Evolutionary conservation across 1,140 invertebrate species (phyloP), one percentile per base, ranked within the genome.

Genomic region (Olivierus martensii): DNA sequence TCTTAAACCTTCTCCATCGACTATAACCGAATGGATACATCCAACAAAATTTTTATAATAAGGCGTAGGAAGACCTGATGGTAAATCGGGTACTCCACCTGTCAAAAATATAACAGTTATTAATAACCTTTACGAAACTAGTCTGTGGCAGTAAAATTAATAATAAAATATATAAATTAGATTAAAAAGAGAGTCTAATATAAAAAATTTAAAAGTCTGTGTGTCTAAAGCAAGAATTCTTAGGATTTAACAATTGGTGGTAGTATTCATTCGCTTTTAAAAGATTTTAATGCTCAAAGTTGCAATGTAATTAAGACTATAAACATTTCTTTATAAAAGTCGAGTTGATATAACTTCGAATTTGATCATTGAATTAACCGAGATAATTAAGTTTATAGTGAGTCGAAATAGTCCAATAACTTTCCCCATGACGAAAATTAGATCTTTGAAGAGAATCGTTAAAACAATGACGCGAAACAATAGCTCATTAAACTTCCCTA

Each of bases 41-140:
- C 77, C 79, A 1, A 69, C 69, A 62, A 81, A 74, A 14, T 77
- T 77, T 34, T 71, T 65, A 59, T 78, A 76, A 51, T 79, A 79
- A 0, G 73, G 70, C 3, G 64, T 46, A 3, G 73, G 71, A 3
- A 80, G 69, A 43, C 79, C 79, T 22, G 71, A 64, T 15, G 79
- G 79, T 19, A 81, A 65, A 43, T 69, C 68, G n/a, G 70, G 70
- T 64, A 70, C 59, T 19, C 73, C 75, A 71, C 34, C 66, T 63
- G 46, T 14, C 36, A 55, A 44, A 37, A 28, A 9, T 6, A 28
- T 1, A 28, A 28, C 9, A 28, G 28, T n/a, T n/a, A n/a, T 37
- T 56, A 17, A 53, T 42, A n/a, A n/a, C n/a, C n/a, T n/a, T n/a
- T n/a, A n/a, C n/a, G 22, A 46, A 39, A 34, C 36, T 11, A 46